Percentiles rank a stretch among this genome's conserved stretches.
These are phyloP conservation scores for Eidolon helvum DNA, from an alignment of 2,113 vertebrate species.

Conservation along the genomic window DNA sequence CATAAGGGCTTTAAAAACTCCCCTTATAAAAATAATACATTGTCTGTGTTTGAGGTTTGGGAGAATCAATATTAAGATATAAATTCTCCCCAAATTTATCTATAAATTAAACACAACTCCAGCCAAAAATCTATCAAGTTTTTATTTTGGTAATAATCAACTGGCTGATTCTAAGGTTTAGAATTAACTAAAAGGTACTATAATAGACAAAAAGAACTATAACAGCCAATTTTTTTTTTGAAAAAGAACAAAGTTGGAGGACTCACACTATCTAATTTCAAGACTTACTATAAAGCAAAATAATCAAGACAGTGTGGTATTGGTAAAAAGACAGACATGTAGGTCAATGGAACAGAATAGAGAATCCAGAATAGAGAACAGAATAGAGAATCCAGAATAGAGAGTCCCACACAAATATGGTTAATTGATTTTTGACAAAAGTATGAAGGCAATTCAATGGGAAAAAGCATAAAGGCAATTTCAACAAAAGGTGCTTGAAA, in stretches of 20 bases:
- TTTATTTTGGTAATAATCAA: slow-evolving; percentile 3
- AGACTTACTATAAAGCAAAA: neutral
- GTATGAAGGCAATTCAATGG: neutral
- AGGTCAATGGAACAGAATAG: neutral
- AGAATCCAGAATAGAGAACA: neutral
- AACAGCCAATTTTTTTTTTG: neutral
- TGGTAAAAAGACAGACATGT: neutral
- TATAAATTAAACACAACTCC: neutral
- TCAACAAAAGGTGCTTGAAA: neutral
- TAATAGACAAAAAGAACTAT: neutral
- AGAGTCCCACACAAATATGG: neutral
- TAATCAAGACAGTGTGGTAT: neutral
- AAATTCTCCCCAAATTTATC: neutral
- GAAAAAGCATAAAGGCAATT: neutral
- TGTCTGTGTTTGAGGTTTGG: neutral
- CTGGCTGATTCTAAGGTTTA: neutral
- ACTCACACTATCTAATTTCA: neutral
- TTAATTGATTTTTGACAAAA: neutral
- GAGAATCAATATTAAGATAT: neutral
- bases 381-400: neutral
- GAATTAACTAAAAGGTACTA: neutral
- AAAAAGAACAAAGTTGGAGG: neutral
- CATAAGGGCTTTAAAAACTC: neutral
- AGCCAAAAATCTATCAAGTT: neutral
- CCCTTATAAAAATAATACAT: slow-evolving; percentile 20